These are phyloP conservation scores for Rhinichthys klamathensis DNA, from an alignment of 2,113 vertebrate species.

Conservation along the genomic window DNA sequence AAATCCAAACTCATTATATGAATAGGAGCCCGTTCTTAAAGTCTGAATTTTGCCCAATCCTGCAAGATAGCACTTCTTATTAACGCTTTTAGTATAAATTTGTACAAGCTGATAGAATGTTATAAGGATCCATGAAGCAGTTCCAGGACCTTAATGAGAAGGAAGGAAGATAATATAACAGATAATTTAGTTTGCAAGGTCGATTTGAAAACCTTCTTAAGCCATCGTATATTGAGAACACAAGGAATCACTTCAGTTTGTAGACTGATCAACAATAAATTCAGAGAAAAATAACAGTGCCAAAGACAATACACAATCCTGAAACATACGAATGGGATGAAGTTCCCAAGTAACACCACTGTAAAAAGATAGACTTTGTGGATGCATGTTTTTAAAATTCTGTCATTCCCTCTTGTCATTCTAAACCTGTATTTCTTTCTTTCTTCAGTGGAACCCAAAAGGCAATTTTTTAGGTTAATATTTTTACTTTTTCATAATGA, in stretches of 20 bases:
- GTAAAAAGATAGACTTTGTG: not conserved
- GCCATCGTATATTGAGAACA: not conserved
- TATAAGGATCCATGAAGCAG: conserved; percentile 9
- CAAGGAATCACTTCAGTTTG: not conserved
- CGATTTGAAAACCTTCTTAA: not conserved
- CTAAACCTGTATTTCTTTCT: not conserved
- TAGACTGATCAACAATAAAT: not conserved
- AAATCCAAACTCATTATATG: not conserved
- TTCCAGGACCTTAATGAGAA: conserved; percentile 10
- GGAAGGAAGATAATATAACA: not conserved
- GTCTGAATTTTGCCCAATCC: not conserved
- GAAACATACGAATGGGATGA: not conserved
- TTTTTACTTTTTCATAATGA: not conserved
- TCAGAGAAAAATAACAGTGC: not conserved
- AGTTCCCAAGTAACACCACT: not conserved
- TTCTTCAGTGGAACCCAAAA: not conserved
- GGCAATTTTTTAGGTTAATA: not conserved
- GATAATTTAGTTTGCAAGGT: not conserved
- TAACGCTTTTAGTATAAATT: not conserved
- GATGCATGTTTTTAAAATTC: not conserved
- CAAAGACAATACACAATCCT: not conserved
- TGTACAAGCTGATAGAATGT: not conserved
- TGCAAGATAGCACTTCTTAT: not conserved
- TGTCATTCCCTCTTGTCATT: not conserved
- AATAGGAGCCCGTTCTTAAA: not conserved